Conservation (phyloP, 2,888 invertebrate genomes). For the Agrochola litura region DNA sequence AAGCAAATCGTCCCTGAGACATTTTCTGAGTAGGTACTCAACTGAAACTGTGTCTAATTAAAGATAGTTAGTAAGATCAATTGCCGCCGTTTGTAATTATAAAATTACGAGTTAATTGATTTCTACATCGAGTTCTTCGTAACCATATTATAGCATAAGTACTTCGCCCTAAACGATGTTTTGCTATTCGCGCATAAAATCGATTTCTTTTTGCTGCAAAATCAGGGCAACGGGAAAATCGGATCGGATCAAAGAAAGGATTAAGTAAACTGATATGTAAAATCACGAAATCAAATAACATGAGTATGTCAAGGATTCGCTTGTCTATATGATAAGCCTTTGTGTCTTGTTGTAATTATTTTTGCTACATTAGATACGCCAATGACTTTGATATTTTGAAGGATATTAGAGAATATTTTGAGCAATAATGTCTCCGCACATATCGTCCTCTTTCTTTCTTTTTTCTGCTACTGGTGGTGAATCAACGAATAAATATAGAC, state of each 20-base stretch:
- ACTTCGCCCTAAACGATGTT: constrained; percentile 9
- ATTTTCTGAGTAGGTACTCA: constrained; percentile 49
- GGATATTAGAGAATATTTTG: neutral
- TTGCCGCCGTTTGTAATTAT: constrained; percentile 51
- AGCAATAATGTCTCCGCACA: neutral
- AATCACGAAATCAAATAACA: constrained; percentile 14
- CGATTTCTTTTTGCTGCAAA: constrained; percentile 2
- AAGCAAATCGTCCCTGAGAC: constrained; percentile 47
- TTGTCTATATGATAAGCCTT: constrained; percentile 45
- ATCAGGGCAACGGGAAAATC: neutral
- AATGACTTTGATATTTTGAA: neutral
- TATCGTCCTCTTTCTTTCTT: constrained; percentile 1
- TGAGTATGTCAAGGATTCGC: constrained; percentile 33
- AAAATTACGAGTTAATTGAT: constrained; percentile 56
- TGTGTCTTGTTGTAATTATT: neutral
- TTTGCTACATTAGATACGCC: neutral
- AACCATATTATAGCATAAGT: constrained; percentile 23
- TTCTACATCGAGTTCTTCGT: constrained; percentile 48
- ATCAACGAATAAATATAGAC: constrained; percentile 30
- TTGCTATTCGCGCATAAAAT: constrained; percentile 10
- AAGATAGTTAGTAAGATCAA: constrained; percentile 57
- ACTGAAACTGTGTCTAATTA: constrained; percentile 60
- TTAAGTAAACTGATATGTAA: neutral
- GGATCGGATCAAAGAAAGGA: neutral
- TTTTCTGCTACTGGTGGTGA: constrained; percentile 15